Percentiles rank a stretch among this genome's conserved stretches.
Evolutionary conservation across 2,797 vertebrate species (phyloP).

Genomic region (Myiothlypis coronata): DNA sequence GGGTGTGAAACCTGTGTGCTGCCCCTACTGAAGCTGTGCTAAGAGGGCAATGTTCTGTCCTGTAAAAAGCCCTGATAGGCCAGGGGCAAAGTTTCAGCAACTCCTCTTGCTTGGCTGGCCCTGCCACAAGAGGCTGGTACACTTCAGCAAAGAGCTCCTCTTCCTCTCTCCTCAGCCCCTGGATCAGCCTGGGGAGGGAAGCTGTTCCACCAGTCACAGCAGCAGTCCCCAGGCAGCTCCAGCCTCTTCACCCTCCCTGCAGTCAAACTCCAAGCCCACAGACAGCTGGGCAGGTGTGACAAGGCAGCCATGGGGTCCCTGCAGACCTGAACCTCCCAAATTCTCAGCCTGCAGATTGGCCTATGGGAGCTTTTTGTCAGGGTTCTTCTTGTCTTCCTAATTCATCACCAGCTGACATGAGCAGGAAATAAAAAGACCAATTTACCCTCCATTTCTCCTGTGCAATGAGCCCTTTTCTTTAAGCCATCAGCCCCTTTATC

Average conservation of each 20-base stretch:
- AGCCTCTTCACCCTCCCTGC: not conserved
- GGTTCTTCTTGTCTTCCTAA: conserved; percentile 15
- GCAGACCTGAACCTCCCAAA: not conserved
- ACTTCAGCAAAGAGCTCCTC: not conserved
- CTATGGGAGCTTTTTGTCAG: not conserved
- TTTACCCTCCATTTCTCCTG: conserved; percentile 63
- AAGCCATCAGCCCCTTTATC: conserved; percentile 73
- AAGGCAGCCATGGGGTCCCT: not conserved
- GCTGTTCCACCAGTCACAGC: not conserved
- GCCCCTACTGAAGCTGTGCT: not conserved
- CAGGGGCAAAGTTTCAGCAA: not conserved
- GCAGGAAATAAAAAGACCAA: conserved; percentile 68
- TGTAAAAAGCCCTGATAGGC: not conserved
- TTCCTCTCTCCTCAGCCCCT: not conserved
- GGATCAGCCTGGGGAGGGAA: not conserved
- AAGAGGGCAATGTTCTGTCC: not conserved
- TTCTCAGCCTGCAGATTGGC: not conserved
- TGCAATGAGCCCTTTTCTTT: conserved; percentile 70
- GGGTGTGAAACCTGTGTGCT: not conserved
- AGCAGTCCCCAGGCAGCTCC: not conserved
- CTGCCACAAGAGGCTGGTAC: not conserved
- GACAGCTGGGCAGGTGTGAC: not conserved
- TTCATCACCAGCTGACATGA: conserved; percentile 71
- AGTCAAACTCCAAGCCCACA: not conserved
- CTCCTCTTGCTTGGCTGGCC: not conserved